These are phyloP conservation scores for Caenorhabditis sp. DNA, from an alignment of 2,888 invertebrate species.

Conservation along the genomic window DNA sequence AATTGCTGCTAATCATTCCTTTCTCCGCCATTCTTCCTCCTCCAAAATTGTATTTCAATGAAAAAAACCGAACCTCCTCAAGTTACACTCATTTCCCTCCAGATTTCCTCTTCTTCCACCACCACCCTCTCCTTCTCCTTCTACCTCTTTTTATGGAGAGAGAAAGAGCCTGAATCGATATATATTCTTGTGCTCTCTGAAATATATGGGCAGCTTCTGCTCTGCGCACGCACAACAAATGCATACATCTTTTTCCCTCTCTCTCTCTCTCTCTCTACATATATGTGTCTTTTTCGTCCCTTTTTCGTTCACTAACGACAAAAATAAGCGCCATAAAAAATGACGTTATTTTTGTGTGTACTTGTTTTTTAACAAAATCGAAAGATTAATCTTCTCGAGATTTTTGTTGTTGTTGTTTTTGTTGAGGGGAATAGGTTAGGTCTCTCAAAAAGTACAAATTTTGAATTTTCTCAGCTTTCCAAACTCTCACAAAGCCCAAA, in stretches of 20 bases:
- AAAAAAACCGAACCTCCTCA: too few relatives aligned
- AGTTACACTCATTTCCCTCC: background rate
- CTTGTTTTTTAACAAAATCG: background rate
- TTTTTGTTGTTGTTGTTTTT: too few relatives aligned
- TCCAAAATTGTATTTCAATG: too few relatives aligned
- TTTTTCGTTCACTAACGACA: constrained; percentile 7
- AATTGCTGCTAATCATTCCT: too few relatives aligned
- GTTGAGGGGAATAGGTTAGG: too few relatives aligned
- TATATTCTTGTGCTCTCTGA: background rate
- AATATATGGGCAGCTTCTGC: background rate
- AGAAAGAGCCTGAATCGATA: too few relatives aligned
- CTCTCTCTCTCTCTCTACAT: background rate
- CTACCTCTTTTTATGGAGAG: background rate
- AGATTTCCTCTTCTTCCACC: background rate
- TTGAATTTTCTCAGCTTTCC: too few relatives aligned
- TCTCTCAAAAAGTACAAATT: too few relatives aligned
- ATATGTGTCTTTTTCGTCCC: background rate
- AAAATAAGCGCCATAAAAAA: too few relatives aligned
- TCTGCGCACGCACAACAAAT: background rate
- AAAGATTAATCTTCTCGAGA: background rate
- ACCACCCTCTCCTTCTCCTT: background rate
- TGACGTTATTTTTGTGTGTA: background rate
- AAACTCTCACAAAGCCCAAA: too few relatives aligned
- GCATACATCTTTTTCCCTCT: background rate
- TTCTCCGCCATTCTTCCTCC: background rate